Evolutionary conservation across 2,797 vertebrate genomes (phyloP).

Genomic region (Clarias fuscus): DNA sequence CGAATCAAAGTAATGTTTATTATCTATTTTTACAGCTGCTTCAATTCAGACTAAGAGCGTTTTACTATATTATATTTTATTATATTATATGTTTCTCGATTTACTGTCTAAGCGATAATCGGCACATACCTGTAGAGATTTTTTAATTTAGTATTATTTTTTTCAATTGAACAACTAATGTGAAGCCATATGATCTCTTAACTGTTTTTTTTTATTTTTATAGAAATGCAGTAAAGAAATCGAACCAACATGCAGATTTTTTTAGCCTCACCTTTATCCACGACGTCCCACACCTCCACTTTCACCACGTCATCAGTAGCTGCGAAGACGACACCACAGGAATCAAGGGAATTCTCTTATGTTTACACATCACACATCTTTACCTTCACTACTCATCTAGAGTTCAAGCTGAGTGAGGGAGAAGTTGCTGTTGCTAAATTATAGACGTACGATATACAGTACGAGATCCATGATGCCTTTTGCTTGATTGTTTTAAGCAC

Average conservation of each 20-base stretch:
- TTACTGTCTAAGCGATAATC: background rate
- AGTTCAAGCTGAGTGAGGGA: background rate
- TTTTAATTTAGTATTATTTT: background rate
- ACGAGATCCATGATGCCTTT: background rate
- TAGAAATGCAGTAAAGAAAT: background rate
- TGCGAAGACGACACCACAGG: conserved; percentile 60
- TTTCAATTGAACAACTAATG: background rate
- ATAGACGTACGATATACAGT: background rate
- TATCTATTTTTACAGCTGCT: background rate
- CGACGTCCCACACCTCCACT: conserved; percentile 98
- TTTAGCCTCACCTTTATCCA: conserved; percentile 91
- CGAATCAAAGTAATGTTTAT: background rate
- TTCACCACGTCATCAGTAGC: conserved; percentile 98
- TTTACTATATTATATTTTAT: background rate
- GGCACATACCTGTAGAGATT: background rate
- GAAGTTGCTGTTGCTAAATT: background rate
- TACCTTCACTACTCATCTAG: no score
- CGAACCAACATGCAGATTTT: no score
- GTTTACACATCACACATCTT: background rate
- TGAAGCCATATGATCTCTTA: background rate
- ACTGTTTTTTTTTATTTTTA: background rate
- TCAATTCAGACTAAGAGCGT: background rate
- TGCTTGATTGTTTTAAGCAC: no score
- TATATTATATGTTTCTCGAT: background rate
- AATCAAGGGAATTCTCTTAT: background rate